phyloP scores from a whole-genome alignment of 2,113 vertebrate species.

The Mungos mungo region DNA sequence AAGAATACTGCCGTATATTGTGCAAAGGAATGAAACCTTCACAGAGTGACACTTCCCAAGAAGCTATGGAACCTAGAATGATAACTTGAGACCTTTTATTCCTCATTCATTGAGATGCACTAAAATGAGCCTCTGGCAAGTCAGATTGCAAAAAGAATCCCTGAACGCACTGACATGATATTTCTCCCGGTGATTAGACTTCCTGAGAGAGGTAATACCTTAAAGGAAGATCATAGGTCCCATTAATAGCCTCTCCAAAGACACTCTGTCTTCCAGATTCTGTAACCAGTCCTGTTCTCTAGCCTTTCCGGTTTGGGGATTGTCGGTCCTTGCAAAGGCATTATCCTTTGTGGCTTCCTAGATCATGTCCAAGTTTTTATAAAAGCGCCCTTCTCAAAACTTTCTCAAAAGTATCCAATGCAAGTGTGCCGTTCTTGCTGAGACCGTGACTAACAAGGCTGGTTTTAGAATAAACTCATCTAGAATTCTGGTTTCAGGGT shows the following conservation, averaged over 20 bases:
- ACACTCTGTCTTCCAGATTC: neutral
- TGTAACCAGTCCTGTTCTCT: accelerated
- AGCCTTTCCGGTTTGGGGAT: neutral
- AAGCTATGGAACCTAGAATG: neutral
- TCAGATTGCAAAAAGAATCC: neutral
- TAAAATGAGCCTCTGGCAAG: conserved; percentile 11
- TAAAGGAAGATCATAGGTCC: neutral
- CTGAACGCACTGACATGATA: neutral
- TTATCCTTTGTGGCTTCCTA: neutral
- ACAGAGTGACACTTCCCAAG: neutral
- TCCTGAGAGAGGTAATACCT: neutral
- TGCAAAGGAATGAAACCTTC: neutral
- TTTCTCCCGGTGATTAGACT: neutral
- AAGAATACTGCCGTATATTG: neutral
- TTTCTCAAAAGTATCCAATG: neutral
- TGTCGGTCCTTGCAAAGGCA: neutral
- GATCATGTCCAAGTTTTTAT: neutral
- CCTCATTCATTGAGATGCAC: neutral
- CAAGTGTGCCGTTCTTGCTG: neutral
- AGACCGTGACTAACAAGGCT: neutral
- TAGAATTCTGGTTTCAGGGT: neutral
- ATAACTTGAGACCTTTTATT: neutral
- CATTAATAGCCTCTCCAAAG: neutral
- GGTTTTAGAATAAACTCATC: neutral
- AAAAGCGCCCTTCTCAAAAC: neutral